Percentiles rank a stretch among this genome's conserved stretches.
Conservation (phyloP, 2,113 vertebrate species). For the Hyla sarda region DNA sequence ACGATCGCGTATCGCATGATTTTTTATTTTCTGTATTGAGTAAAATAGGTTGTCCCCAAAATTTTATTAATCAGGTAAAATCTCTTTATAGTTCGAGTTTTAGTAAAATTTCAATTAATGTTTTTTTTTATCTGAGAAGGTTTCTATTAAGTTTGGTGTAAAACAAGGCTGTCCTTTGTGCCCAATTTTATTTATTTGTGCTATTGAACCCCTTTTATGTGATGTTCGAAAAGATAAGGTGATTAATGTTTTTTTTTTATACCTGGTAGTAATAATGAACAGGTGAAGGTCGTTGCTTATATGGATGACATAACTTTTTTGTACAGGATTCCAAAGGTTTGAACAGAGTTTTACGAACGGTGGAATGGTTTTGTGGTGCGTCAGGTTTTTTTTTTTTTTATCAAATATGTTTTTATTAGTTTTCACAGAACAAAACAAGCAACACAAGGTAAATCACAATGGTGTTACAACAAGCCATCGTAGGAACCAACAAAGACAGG, state of each 20-base stretch:
- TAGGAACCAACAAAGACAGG: too few relatives aligned
- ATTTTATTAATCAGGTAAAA: neutral
- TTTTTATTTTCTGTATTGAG: neutral
- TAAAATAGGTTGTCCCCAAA: neutral
- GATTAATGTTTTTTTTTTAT: neutral
- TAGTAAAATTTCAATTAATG: neutral
- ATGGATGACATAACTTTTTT: neutral
- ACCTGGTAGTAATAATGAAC: neutral
- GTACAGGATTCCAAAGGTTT: fast-evolving
- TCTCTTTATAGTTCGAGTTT: neutral
- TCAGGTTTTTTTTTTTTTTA: too few relatives aligned
- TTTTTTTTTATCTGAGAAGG: neutral
- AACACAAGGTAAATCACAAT: too few relatives aligned
- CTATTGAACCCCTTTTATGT: neutral
- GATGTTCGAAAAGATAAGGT: neutral
- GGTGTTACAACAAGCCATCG: too few relatives aligned
- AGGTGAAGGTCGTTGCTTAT: neutral
- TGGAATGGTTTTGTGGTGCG: neutral
- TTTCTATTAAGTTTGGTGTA: neutral
- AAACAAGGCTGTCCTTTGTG: neutral
- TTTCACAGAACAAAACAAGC: too few relatives aligned
- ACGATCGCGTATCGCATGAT: neutral
- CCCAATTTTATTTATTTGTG: neutral
- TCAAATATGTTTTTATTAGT: too few relatives aligned
- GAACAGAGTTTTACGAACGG: neutral